Evolutionary conservation across 2,888 invertebrate genomes (phyloP), one percentile per base, ranked within the genome.

Genomic region (Asteroscopus sphinx): DNA sequence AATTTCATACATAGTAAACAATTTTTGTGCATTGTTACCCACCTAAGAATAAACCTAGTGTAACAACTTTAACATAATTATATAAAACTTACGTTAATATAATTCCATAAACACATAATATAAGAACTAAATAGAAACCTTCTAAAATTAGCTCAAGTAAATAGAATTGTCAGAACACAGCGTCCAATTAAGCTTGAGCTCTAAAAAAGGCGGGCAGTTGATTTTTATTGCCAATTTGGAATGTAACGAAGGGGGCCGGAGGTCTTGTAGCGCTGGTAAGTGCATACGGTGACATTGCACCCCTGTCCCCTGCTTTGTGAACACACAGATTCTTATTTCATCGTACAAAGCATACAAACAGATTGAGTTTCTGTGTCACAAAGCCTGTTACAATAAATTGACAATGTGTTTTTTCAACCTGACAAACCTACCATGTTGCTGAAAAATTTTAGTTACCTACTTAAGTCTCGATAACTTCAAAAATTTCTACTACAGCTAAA

Each of bases 201-300:
- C 53, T 62, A 65, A 81, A 78, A 79, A 77, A 75, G 65, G 57
- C 48, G 28, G 58, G 60, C 64, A 58, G 65, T 81, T 80, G 64
- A 68, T 68, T 83, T 83, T 83, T 82, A 83, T 80, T 61, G 62
- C 59, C 62, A 72, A 76, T 80, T 74, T 56, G 49, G 53, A 71
- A 71, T 62, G 68, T 66, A 74, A 68, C 63, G 68, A 45, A 64
- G 65, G 36, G 47, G 35, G 36, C 42, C 11, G 33, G 30, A 42
- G 62, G 47, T 66, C 69, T 48, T 32, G 58, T 28, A 68, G 54
- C 49, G 35, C 42, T 73, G 54, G 68, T 47, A 33, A 46, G 44
- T 52, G 47, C 68, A 64, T 52, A 66, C 17, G 39, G 53, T 57
- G 47, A 54, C 46, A 60, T 12, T 63, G 67, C 57, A 68, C 17